Evolutionary conservation across 2,888 invertebrate species (phyloP).

Genomic region (Salticus scenicus): DNA sequence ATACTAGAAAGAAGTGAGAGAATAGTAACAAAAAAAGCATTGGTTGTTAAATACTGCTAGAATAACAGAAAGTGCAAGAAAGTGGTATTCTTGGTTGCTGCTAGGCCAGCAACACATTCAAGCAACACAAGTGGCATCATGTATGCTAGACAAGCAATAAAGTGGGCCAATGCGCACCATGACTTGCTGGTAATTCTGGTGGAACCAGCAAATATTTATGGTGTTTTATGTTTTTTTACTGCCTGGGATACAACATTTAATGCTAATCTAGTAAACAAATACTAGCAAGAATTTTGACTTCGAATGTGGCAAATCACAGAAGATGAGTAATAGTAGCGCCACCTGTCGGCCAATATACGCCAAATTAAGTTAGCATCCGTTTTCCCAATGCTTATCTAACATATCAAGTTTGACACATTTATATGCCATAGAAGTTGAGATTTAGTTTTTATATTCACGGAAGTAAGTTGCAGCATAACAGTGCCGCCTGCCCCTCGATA

Average conservation of each 20-base stretch:
- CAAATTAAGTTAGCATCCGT: too few relatives aligned
- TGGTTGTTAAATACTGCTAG: background rate
- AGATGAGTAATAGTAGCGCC: too few relatives aligned
- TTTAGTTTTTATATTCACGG: too few relatives aligned
- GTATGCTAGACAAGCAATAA: background rate
- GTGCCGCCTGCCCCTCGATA: too few relatives aligned
- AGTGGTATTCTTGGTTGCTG: background rate
- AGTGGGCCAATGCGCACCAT: background rate
- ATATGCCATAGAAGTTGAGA: too few relatives aligned
- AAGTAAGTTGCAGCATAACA: too few relatives aligned
- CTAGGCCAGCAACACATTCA: background rate
- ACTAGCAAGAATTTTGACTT: background rate
- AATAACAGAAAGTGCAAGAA: background rate
- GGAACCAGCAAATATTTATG: constrained; percentile 4
- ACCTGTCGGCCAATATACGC: too few relatives aligned
- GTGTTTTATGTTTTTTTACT: background rate
- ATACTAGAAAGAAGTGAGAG: too few relatives aligned
- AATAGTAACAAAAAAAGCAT: too few relatives aligned
- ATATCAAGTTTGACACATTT: too few relatives aligned
- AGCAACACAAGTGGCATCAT: background rate
- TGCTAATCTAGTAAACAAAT: background rate
- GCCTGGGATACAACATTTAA: background rate
- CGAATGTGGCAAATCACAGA: too few relatives aligned
- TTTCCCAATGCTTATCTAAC: too few relatives aligned
- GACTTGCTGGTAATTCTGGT: constrained; percentile 2